Base-by-base conservation (phyloP, 2,797 vertebrate genomes). In the Hydrolagus colliei region DNA sequence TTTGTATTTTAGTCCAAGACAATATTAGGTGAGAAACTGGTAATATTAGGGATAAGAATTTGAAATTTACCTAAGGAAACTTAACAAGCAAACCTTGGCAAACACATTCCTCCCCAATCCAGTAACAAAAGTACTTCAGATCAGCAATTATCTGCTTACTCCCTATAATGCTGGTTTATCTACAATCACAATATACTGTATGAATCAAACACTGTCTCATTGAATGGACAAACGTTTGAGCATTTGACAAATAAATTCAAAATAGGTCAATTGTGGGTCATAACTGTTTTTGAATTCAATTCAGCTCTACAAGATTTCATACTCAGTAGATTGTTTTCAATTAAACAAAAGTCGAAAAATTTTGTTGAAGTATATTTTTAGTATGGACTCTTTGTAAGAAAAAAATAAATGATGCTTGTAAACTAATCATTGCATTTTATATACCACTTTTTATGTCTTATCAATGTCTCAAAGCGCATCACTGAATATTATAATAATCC, bases 301-400 rank as follows among this genome's bases (percentile, higher is more conserved):
- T 77, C 61, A 59, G 52, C 52, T 59, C 41, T 52, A 52, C 41
- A 52, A 52, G 41, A 52, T 52, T 52, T 77, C 75, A 76, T 35
- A 61, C 75, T 77, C 41, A 77, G 61, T 52, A 10, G 61, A 77
- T 59, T 61, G 41, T 61, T 77, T 61, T 41, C 20, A 61, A 77
- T 77, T 41, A 77, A 77, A 77, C 61, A 16, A 18, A 77, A 20
- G 35, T 77, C 18, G 75, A 77, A 61, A 77, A 77, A 59, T 77
- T 41, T 11, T 20, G 61, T 61, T 5, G 41, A 77, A 77, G 20
- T 16, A n/a, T 18, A 59, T 41, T 77, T 77, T 77, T 59, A 77
- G 20, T 77, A 77, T 59, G 75, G 20, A 61, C 75, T 59, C 41
- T 59, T 59, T 61, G 61, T 61, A 77, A 61, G 61, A 61, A 61